Evolutionary conservation across 37 sponge, comb jelly and placozoan genomes (phyloP).

Genomic region (Ephydatia muelleri): DNA sequence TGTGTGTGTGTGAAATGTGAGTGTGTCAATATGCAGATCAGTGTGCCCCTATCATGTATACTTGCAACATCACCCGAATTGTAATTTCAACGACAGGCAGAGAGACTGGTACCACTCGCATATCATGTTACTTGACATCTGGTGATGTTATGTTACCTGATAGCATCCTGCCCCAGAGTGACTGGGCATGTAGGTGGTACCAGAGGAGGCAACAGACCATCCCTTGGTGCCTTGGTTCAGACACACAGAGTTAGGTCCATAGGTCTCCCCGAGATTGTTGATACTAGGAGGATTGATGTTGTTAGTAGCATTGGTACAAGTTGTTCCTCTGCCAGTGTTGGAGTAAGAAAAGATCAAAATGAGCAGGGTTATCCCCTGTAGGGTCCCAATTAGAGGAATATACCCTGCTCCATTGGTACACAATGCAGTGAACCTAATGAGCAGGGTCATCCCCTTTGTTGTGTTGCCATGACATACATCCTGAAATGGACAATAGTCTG

Average conservation of each 20-base stretch:
- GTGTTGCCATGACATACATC: constrained; percentile 29
- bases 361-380: background rate
- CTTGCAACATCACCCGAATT: too few relatives aligned
- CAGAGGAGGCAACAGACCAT: constrained; percentile 1
- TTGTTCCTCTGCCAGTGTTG: background rate
- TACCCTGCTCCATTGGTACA: too few relatives aligned
- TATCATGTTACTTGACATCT: too few relatives aligned
- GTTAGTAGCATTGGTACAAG: constrained; percentile 8
- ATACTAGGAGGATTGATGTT: background rate
- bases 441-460: too few relatives aligned
- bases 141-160: too few relatives aligned
- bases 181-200: background rate
- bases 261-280: constrained; percentile 42
- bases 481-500: constrained; percentile 73
- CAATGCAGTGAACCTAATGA: too few relatives aligned
- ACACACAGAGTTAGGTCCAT: constrained; percentile 46
- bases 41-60: too few relatives aligned
- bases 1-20: too few relatives aligned
- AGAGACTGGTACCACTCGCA: too few relatives aligned
- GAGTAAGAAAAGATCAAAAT: constrained; percentile 2
- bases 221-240: constrained; percentile 34
- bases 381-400: too few relatives aligned
- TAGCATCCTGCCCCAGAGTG: constrained; percentile 65
- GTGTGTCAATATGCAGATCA: too few relatives aligned
- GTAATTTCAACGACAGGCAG: too few relatives aligned